Conservation (phyloP, 2,888 invertebrate species). For the Arrhopalites spinosus region DNA sequence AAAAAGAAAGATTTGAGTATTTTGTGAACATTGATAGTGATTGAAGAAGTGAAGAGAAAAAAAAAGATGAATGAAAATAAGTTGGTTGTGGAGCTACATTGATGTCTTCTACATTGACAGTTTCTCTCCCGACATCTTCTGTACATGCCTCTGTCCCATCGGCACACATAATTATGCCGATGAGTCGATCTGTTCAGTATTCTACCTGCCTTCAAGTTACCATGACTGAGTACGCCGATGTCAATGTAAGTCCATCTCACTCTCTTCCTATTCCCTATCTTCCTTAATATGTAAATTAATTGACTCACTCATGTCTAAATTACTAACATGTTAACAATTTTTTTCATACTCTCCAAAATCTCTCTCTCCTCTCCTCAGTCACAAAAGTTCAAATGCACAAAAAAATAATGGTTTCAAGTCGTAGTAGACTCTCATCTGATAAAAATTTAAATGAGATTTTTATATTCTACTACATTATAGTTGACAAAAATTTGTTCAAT, state of each 20-base stretch:
- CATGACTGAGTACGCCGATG: conserved; percentile 55
- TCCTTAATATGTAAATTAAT: conserved; percentile 17
- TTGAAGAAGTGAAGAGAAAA: background rate
- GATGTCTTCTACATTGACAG: conserved; percentile 37
- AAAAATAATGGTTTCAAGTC: too few relatives aligned
- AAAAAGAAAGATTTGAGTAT: background rate
- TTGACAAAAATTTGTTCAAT: too few relatives aligned
- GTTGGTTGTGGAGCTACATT: conserved; percentile 11
- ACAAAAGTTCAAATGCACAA: background rate
- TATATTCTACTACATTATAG: background rate
- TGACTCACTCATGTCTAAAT: conserved; percentile 17
- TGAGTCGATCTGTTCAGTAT: conserved; percentile 48
- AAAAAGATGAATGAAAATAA: conserved; percentile 20
- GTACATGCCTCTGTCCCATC: conserved; percentile 19
- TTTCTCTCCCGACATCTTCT: conserved; percentile 35
- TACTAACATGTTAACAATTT: conserved; percentile 14
- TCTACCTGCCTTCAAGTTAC: conserved; percentile 54
- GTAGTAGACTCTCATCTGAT: background rate
- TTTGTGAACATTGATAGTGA: too few relatives aligned
- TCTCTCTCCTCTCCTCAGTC: background rate
- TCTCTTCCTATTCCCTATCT: background rate
- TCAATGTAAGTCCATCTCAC: conserved; percentile 47
- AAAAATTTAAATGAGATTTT: background rate
- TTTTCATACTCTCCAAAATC: background rate
- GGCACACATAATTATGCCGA: conserved; percentile 50